Evolutionary conservation across 2,888 invertebrate species (phyloP), one percentile per base, ranked within the genome.

Genomic region (Steinernema carpocapsae): DNA sequence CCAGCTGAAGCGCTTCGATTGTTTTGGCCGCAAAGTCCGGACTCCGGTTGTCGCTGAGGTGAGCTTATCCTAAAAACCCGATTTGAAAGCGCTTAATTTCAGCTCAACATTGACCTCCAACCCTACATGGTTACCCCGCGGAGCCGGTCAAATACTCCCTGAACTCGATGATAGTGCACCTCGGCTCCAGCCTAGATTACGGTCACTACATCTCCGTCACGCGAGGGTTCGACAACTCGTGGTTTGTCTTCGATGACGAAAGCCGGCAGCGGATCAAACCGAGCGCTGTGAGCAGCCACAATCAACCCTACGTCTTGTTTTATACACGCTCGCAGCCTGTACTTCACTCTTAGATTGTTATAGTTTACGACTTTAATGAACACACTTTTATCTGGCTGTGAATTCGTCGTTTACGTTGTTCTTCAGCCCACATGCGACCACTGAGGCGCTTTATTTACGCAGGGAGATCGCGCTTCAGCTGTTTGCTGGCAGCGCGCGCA

Each of bases 241-340:
- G 81, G 80, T 84, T 43, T 73, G 70, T 77, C 19, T 83, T 81
- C 59, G 83, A 82, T 52, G 82, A 81, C 59, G 81, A 78, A 7
- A 29, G 32, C 37, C 64, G 64, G 17, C 17, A 26, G 14, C 64
- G 64, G 7, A 32, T 64, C 37, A 64, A 64, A 29, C 1, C 32
- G 1, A 26, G 17, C 3, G n/a, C 64, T 17, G 29, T 64, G 14
- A n/a, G 64, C 29, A 29, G 4, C 29, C 29, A 29, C 26, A 29
- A 64, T 32, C 76, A 77, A 70, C 77, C 77, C 0, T 77, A 78
- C 51, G 74, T 78, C 45, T 46, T 78, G 29, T 78, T 78, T 32
- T 78, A 78, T 71, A 64, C 78, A 19, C 42, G 71, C 24, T n/a
- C 19, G 3, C 48, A 48, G 48, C 48, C 48, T 17, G n/a, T 48